Base-by-base conservation (phyloP, 1,140 invertebrate genomes). In the Bombus picipes region DNA sequence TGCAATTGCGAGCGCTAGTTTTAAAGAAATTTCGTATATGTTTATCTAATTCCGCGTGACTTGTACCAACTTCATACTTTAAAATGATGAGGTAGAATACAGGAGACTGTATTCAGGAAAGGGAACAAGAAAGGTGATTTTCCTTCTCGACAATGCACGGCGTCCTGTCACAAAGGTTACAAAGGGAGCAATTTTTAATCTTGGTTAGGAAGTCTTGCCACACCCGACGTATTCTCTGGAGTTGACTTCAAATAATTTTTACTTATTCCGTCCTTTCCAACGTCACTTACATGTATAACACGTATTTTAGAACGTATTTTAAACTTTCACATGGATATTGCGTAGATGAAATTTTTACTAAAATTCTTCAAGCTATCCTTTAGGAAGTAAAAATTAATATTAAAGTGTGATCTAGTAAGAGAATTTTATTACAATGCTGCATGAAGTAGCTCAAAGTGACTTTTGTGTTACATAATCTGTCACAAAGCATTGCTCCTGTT, bases 241-340 rank as follows among this genome's bases (percentile, higher is more conserved):
- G 59, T 62, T 62, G 59, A 62, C 59, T 62, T 62, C 59, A 62
- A 62, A 62, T 62, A 62, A 62, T 62, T 62, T 62, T 62, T 62
- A 62, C 59, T 62, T n/a, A 62, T 62, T 62, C 59, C 12, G 59
- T 62, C 59, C 59, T 62, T 62, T n/a, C 28, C 59, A n/a, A 62
- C 59, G 59, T 62, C 59, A 62, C 59, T 62, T n/a, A 62, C 28
- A 13, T 62, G 59, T 62, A 13, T 13, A 59, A 28, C 10, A 10
- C 28, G 59, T 62, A n/a, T n/a, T 62, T n/a, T 12, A 62, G 28
- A 62, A n/a, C 12, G 28, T 62, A n/a, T n/a, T 12, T 62, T 13
- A 28, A n/a, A 12, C 59, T 62, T n/a, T 62, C 10, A n/a, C 10
- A 1, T n/a, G n/a, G 59, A 25, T 62, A 62, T 62, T 62, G 10